Evolutionary conservation across 2,888 invertebrate species (phyloP).

Genomic region (Acanthococcus lagerstroemiae): DNA sequence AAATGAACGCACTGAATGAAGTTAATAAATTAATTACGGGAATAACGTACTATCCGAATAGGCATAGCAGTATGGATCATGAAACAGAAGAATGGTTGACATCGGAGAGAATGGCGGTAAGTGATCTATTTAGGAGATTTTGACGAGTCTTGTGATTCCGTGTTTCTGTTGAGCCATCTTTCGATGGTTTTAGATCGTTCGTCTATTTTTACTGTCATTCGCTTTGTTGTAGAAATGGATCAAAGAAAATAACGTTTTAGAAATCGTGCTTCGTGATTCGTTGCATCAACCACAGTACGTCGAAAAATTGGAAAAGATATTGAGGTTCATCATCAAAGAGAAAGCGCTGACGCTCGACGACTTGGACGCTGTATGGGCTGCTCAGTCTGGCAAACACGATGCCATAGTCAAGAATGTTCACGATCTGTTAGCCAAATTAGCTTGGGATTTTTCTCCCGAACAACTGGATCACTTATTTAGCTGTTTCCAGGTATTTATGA

Average conservation of each 20-base stretch:
- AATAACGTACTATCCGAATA: conserved; percentile 78
- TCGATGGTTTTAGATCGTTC: no score
- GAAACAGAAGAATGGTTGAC: conserved; percentile 73
- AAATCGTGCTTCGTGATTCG: conserved; percentile 89
- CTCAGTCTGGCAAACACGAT: conserved; percentile 94
- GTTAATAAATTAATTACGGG: conserved; percentile 92
- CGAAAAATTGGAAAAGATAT: conserved; percentile 92
- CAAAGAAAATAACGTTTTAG: conserved; percentile 86
- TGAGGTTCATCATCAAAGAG: conserved; percentile 92
- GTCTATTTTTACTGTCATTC: not conserved
- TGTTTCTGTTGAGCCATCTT: no score
- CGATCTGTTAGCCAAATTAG: conserved; percentile 87
- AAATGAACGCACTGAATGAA: conserved; percentile 98
- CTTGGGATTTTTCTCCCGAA: conserved; percentile 96
- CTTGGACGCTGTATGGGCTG: conserved; percentile 91
- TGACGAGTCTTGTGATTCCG: no score
- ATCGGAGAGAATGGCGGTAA: conserved; percentile 85
- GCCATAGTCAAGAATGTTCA: conserved; percentile 97
- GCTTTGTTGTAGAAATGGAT: conserved; percentile 69
- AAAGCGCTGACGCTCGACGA: conserved; percentile 79
- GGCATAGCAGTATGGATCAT: conserved; percentile 60
- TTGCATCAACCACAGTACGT: conserved; percentile 97
- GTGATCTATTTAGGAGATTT: conserved; percentile 39
- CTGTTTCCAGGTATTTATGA: conserved; percentile 78
- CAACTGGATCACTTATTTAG: conserved; percentile 95